A percentile compares a stretch with the other conserved stretches of the same genome.
Conservation (phyloP, 1,140 invertebrate genomes). For the Pomacea maculata region DNA sequence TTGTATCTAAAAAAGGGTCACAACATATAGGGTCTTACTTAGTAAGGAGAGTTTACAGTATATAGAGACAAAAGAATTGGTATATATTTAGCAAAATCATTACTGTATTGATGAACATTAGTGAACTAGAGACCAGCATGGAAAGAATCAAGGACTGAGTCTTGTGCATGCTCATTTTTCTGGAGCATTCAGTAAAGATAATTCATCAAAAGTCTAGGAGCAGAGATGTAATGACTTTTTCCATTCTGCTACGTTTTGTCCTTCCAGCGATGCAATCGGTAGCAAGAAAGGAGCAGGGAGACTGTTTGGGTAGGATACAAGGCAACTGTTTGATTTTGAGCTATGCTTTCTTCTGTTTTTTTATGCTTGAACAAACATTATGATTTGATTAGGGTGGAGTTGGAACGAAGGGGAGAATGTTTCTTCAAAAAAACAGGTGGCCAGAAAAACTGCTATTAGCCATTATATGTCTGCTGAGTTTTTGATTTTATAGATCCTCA, state of each 20-base stretch:
- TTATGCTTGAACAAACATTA: neutral
- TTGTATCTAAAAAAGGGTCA: no score
- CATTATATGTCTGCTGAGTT: neutral
- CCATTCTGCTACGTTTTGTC: conserved; percentile 10
- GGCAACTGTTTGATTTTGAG: neutral
- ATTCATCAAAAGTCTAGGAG: neutral
- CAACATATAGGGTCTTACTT: no score
- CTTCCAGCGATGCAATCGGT: conserved; percentile 27
- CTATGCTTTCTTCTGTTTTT: conserved; percentile 1
- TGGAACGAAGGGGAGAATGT: neutral
- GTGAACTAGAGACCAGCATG: neutral
- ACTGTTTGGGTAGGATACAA: conserved; percentile 2
- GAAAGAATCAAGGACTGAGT: neutral
- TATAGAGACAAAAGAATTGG: no score
- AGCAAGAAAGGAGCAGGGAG: conserved; percentile 18
- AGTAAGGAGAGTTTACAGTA: no score
- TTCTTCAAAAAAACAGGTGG: neutral
- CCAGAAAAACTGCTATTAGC: neutral
- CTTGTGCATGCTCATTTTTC: neutral
- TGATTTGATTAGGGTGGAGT: conserved; percentile 7
- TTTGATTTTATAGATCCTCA: conserved; percentile 2
- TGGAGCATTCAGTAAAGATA: neutral
- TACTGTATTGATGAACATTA: conserved; percentile 1
- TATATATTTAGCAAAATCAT: no score
- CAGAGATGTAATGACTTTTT: neutral